These are phyloP conservation scores for Pseudomyrmex gracilis DNA, from an alignment of 1,140 invertebrate species.

Conservation along the genomic window DNA sequence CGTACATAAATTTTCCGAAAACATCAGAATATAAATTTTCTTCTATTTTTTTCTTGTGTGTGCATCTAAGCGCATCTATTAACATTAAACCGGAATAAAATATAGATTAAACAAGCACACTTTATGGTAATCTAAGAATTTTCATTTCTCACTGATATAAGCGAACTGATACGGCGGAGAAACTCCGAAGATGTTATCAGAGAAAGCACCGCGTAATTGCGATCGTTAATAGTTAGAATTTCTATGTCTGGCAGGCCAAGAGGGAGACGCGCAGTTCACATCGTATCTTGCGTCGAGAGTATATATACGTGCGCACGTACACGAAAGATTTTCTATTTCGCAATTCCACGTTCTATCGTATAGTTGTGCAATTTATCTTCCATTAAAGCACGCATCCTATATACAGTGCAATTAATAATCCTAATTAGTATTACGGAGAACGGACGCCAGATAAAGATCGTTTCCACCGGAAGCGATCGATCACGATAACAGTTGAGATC, in stretches of 20 bases:
- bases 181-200: conserved; percentile 63
- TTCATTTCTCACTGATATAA: conserved; percentile 9
- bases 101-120: too few relatives aligned
- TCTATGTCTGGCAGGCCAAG: conserved; percentile 13
- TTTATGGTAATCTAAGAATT: neutral
- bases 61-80: too few relatives aligned
- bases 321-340: conserved; percentile 47
- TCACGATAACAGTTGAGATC: conserved; percentile 1
- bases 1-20: too few relatives aligned
- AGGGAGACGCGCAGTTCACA: conserved; percentile 6
- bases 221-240: conserved; percentile 68
- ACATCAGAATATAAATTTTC: too few relatives aligned
- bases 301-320: conserved; percentile 17
- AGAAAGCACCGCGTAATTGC: conserved; percentile 69
- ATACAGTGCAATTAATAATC: conserved; percentile 64
- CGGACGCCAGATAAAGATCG: conserved; percentile 10
- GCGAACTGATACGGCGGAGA: neutral
- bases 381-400: conserved; percentile 56
- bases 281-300: conserved; percentile 49
- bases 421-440: conserved; percentile 26
- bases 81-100: too few relatives aligned
- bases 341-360: conserved; percentile 46
- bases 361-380: conserved; percentile 59
- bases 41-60: too few relatives aligned
- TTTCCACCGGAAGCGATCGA: conserved; percentile 6